Evolutionary conservation across 2,797 vertebrate species (phyloP).

Genomic region (Cynopterus sphinx): DNA sequence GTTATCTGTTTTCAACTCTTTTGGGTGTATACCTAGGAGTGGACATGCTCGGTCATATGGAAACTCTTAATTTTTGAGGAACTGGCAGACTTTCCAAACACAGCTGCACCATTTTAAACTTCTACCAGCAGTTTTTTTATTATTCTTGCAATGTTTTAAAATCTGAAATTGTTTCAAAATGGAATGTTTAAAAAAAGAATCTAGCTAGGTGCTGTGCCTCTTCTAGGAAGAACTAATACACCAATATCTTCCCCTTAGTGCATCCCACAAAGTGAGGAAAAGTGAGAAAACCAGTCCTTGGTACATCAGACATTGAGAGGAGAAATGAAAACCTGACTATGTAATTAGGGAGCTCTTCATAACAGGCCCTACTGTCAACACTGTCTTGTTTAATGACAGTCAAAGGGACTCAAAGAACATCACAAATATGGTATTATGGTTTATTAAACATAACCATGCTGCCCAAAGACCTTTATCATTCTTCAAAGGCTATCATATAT

Average conservation of each 20-base stretch:
- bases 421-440: background rate
- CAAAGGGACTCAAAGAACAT: background rate
- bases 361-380: background rate
- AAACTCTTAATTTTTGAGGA: background rate
- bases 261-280: background rate
- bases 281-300: background rate
- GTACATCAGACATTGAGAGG: background rate
- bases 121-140: background rate
- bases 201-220: background rate
- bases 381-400: background rate
- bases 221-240: background rate
- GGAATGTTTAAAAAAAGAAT: background rate
- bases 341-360: background rate
- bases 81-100: background rate
- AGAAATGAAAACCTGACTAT: slow-evolving; percentile 37
- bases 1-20: background rate
- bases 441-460: background rate
- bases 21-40: background rate
- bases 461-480: background rate
- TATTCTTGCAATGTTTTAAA: background rate
- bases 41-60: background rate
- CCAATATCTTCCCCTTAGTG: background rate
- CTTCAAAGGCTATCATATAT: background rate
- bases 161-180: slow-evolving; percentile 30
- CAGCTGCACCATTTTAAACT: background rate